A percentile compares a stretch with the other conserved stretches of the same genome.
phyloP scores from a whole-genome alignment of 2,797 vertebrate species.

The Coregonus ussuriensis region DNA sequence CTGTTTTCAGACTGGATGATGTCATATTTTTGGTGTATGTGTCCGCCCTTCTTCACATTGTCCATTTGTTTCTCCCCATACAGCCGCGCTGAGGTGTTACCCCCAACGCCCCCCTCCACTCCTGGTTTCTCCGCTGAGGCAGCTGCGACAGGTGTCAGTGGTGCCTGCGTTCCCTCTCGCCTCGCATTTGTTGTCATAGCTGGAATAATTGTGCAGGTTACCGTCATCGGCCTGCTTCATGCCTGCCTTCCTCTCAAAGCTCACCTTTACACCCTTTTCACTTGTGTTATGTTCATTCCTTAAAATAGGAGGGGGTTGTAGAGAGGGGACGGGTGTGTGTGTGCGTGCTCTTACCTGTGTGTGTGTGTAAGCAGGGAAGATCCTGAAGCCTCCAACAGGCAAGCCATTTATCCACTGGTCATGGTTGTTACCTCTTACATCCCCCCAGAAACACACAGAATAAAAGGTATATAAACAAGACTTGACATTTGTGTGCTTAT shows the following conservation, averaged over 20 bases:
- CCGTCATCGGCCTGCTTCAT: conserved; percentile 54
- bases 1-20: conserved; percentile 28
- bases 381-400: neutral
- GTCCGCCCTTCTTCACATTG: neutral
- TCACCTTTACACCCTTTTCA: conserved; percentile 49
- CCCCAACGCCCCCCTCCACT: neutral
- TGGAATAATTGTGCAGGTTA: conserved; percentile 42
- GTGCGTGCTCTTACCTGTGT: neutral
- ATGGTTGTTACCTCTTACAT: neutral
- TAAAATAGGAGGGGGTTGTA: conserved; percentile 25
- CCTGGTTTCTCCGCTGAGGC: neutral
- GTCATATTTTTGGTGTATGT: conserved; percentile 35
- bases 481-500: neutral
- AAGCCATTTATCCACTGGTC: neutral
- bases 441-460: neutral
- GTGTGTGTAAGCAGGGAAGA: neutral
- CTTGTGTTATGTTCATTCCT: conserved; percentile 51
- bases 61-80: conserved; percentile 16
- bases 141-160: conserved; percentile 35
- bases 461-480: neutral
- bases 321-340: neutral
- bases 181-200: conserved; percentile 28
- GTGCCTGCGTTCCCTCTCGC: conserved; percentile 31
- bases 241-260: conserved; percentile 48
- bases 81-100: conserved; percentile 48